Base-by-base conservation (phyloP, 2,113 vertebrate genomes). In the Syngnathoides biaculeatus region DNA sequence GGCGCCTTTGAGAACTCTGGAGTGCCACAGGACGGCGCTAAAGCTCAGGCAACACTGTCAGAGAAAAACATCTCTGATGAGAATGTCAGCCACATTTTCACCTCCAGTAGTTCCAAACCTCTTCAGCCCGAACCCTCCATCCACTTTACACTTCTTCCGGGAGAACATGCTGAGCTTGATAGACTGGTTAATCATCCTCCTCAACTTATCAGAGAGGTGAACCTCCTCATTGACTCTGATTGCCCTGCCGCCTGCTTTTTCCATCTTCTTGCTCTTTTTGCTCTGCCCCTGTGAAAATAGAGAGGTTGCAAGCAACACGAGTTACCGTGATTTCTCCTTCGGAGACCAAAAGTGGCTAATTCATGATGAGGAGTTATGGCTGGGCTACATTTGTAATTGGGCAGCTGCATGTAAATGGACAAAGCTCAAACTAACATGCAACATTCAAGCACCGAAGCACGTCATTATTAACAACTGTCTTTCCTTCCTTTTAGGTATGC, bases 141-240 rank as follows among this genome's bases (percentile, higher is more conserved):
- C 53, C 76, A 83, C 74, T 65, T 66, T 45, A 66, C 83, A 6
- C 61, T 63, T 56, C 79, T 76, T 38, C 74, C 69, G 76, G 78
- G 74, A 55, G 84, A 87, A 50, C 22, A 69, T 47, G 3, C 10
- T 62, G 83, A 79, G 69, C 71, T 79, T 20, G 79, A 85, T 53
- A 79, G 74, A 79, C 64, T 79, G 27, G 65, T 82, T 75, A 58
- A 0, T 78, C 77, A 73, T 69, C 81, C 79, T 79, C 78, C 81
- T 69, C 83, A 87, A 84, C 93, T 92, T 91, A 87, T 93, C 15
- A 92, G 93, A 81, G 96, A 98, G 95, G 96, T 98, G 93, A 90
- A 89, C 81, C 72, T 73, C 79, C 68, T 79, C 74, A 48, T 71
- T 26, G 71, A 82, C 74, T 72, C 73, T 47, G 60, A 63, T 67